Evolutionary conservation across 2,113 vertebrate species (phyloP).

Genomic region (Nymphicus hollandicus): DNA sequence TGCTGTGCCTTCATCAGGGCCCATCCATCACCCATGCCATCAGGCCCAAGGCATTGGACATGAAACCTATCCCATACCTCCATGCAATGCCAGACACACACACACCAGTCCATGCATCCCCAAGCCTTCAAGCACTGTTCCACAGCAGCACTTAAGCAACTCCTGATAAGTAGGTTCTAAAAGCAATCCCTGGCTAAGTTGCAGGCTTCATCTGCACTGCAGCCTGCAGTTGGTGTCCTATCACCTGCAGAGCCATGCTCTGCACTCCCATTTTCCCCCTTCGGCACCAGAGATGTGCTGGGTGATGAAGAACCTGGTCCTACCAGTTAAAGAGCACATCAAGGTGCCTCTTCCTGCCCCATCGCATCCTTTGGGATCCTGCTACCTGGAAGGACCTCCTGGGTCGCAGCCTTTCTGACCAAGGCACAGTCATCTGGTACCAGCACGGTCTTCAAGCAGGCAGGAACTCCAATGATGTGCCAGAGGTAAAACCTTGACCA

Average conservation of each 20-base stretch:
- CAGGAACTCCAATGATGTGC: neutral
- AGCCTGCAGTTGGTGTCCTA: neutral
- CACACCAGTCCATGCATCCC: neutral
- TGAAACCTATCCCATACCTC: rapidly evolving
- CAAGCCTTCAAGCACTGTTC: neutral
- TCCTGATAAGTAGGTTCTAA: neutral
- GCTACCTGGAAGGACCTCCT: neutral
- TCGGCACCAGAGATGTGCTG: neutral
- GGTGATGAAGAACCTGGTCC: rapidly evolving
- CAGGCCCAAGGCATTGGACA: neutral
- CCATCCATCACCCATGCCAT: neutral
- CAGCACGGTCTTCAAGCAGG: neutral
- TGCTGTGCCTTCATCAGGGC: neutral
- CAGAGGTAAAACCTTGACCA: neutral
- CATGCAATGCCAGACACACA: neutral
- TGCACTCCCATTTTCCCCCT: neutral
- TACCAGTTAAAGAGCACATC: no score
- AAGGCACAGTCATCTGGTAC: neutral
- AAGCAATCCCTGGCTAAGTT: neutral
- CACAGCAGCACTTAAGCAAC: neutral
- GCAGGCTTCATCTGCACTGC: neutral
- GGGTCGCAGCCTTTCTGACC: neutral
- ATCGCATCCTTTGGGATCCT: neutral
- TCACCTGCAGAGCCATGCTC: neutral
- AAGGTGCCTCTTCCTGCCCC: neutral